phyloP scores from a whole-genome alignment of 2,113 vertebrate species.

The Hippocampus guttulatus region DNA sequence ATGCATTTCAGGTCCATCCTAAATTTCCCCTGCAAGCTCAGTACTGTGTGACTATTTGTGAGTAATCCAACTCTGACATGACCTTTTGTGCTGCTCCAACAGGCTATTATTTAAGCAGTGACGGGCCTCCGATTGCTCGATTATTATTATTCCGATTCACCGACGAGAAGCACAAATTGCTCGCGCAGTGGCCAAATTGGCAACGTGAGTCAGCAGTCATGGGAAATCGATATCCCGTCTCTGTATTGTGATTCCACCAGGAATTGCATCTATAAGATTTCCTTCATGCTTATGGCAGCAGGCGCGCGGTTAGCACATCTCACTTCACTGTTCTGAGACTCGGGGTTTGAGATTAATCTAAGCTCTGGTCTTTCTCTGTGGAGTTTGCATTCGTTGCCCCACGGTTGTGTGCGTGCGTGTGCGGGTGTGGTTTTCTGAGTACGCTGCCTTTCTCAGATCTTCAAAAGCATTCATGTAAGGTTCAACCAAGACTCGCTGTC shows the following conservation, averaged over 20 bases:
- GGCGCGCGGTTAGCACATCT: neutral
- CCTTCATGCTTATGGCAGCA: neutral
- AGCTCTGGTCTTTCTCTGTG: neutral
- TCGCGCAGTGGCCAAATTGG: neutral
- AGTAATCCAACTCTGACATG: too few relatives aligned
- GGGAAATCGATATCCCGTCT: neutral
- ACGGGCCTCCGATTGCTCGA: neutral
- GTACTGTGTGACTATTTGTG: too few relatives aligned
- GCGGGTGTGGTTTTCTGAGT: neutral
- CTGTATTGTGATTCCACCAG: neutral
- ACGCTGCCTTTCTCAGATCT: neutral
- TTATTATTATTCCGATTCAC: neutral
- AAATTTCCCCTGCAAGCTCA: neutral
- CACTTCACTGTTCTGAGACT: neutral
- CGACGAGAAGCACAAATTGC: neutral
- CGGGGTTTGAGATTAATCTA: neutral
- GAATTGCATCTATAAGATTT: constrained; percentile 1
- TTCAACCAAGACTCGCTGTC: too few relatives aligned
- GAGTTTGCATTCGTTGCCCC: neutral
- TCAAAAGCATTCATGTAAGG: too few relatives aligned
- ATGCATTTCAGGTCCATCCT: neutral
- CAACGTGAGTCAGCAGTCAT: constrained; percentile 2
- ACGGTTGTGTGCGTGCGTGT: neutral
- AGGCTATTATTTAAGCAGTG: neutral
- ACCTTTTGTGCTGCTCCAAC: neutral